Base-by-base conservation (phyloP, 2,888 invertebrate species). In the Drosophila sordidula region DNA sequence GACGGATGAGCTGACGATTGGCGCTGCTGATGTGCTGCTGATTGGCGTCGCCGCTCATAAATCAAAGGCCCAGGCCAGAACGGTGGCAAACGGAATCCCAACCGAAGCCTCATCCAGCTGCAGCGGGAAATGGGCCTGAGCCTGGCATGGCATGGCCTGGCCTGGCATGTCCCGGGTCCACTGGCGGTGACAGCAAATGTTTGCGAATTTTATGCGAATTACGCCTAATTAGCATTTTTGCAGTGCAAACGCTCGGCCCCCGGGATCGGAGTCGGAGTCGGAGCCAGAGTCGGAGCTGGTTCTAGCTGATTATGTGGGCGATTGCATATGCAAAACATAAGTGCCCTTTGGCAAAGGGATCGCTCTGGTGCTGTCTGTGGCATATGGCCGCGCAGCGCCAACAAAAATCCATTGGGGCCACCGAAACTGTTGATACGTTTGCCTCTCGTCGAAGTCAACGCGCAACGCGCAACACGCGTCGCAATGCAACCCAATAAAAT, bases 121-220 rank as follows among this genome's bases (percentile, higher is more conserved):
- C 47, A 55, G 38, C 26, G n/a, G 18, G 29, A 3, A 12, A 38
- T 32, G 14, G 45, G 26, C 32, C 41, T 11, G n/a, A 18, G 14
- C 42, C 22, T 29, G 26, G 26, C 26, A 3, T 22, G 26, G 26
- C 34, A 11, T 9, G 39, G 14, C 42, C 22, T 29, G 26, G 26
- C 26, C 22, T 22, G 26, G 6, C 34, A 11, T 9, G 39, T 18
- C 42, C 29, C 25, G 51, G 9, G 32, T 16, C 25, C n/a, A 14
- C 6, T 64, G 74, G 41, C 50, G 56, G 47, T 80, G 84, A 79
- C 78, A 67, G 81, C 70, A 78, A 85, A 84, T 86, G 87, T 89
- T 87, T 86, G 89, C 85, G 87, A 81, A 81, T 86, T 86, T 86
- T 87, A 89, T 89, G 89, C 89, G 89, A 81, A 86, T 87, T 89